Conservation (phyloP, 2,113 vertebrate genomes). For the Cisticola juncidis region DNA sequence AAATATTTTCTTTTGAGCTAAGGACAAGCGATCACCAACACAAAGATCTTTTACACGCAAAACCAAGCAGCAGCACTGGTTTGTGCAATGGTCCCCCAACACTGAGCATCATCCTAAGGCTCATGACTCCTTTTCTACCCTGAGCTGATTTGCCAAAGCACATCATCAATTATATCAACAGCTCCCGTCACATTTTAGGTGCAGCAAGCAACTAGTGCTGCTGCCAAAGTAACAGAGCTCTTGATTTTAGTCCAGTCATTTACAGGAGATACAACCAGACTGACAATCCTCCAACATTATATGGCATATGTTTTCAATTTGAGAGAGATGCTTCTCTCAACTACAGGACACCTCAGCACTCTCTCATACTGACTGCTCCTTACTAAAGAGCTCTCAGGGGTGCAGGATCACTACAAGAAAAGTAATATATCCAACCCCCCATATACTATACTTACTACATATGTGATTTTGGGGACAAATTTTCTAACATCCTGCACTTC, state of each 20-base stretch:
- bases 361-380: background rate
- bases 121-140: background rate
- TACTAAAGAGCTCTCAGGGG: background rate
- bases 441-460: background rate
- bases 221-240: background rate
- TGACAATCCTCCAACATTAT: background rate
- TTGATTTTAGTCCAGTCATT: background rate
- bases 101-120: background rate
- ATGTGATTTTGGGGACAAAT: background rate
- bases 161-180: background rate
- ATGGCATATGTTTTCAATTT: background rate
- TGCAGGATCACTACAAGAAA: background rate
- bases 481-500: background rate
- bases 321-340: background rate
- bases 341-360: background rate
- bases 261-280: background rate
- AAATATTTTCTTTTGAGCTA: background rate
- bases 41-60: background rate
- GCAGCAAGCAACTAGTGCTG: background rate
- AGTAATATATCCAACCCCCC: background rate
- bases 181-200: background rate
- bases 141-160: background rate
- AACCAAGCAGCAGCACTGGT: background rate
- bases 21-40: rapidly evolving
- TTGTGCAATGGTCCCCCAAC: background rate